Conservation (phyloP, 2,888 invertebrate species). For the Imbricaverruca yamaguchii region DNA sequence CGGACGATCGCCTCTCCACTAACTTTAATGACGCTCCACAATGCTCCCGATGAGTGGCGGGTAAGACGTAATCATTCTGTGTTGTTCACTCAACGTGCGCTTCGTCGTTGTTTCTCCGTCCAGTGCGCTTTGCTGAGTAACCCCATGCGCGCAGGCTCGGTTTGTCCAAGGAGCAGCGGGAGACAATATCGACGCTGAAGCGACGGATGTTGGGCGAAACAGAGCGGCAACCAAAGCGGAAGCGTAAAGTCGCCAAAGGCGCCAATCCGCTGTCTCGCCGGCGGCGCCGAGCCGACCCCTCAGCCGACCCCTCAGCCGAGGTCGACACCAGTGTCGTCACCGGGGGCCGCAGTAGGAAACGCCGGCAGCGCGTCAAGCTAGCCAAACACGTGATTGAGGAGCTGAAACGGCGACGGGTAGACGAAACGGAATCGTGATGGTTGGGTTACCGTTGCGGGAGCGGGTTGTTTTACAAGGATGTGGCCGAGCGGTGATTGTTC, state of each 20-base stretch:
- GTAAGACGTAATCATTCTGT: too few relatives aligned
- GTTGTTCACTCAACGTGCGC: too few relatives aligned
- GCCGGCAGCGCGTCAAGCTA: neutral
- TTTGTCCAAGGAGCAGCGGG: neutral
- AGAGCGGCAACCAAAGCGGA: neutral
- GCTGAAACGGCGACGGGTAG: neutral
- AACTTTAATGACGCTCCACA: too few relatives aligned
- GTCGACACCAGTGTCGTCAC: neutral
- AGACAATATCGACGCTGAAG: neutral
- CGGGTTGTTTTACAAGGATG: too few relatives aligned
- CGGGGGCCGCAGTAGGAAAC: neutral
- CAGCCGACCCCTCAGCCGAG: neutral
- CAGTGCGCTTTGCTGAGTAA: too few relatives aligned
- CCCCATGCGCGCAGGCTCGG: neutral
- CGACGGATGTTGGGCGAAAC: neutral
- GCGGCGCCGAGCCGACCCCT: neutral
- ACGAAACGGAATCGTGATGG: too few relatives aligned
- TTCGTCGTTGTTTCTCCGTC: too few relatives aligned
- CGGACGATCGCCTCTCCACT: too few relatives aligned
- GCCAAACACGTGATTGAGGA: neutral
- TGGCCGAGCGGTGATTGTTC: too few relatives aligned
- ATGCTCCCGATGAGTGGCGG: too few relatives aligned
- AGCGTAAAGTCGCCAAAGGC: neutral
- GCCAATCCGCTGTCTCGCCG: slow-evolving; percentile 5
- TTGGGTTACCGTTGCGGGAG: too few relatives aligned